Conservation (phyloP, 2,797 vertebrate genomes). For the Sebastes minor region DNA sequence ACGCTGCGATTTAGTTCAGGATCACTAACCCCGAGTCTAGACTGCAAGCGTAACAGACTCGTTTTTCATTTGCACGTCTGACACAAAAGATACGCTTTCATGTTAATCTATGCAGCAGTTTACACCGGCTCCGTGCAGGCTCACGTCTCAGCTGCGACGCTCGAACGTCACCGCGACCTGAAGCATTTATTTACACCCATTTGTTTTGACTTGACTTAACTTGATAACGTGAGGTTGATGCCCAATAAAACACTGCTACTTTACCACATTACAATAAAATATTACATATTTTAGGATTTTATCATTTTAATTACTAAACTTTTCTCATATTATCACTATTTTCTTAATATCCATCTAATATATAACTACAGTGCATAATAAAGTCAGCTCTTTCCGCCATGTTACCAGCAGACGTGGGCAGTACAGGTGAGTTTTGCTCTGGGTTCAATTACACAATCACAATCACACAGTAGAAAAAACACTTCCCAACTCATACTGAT, state of each 20-base stretch:
- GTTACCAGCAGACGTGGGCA: background rate
- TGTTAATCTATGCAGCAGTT: background rate
- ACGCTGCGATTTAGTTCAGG: background rate
- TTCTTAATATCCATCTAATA: background rate
- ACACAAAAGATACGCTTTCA: background rate
- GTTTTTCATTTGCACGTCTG: background rate
- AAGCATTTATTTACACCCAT: background rate
- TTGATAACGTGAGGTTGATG: background rate
- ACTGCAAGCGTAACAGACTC: accelerated
- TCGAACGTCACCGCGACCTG: accelerated
- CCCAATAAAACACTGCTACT: background rate
- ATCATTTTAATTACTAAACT: background rate
- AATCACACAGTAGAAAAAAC: background rate
- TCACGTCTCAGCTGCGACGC: background rate
- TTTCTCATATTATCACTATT: background rate
- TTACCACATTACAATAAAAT: background rate
- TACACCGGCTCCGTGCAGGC: too few relatives aligned
- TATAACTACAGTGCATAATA: background rate
- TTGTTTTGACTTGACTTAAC: too few relatives aligned
- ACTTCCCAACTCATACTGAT: background rate
- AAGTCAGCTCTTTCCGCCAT: background rate
- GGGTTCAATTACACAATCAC: background rate
- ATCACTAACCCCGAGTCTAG: background rate
- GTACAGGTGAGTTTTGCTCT: background rate
- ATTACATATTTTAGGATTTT: background rate